Base-by-base conservation (phyloP, 2,888 invertebrate genomes). In the Hydropsyche betteni region DNA sequence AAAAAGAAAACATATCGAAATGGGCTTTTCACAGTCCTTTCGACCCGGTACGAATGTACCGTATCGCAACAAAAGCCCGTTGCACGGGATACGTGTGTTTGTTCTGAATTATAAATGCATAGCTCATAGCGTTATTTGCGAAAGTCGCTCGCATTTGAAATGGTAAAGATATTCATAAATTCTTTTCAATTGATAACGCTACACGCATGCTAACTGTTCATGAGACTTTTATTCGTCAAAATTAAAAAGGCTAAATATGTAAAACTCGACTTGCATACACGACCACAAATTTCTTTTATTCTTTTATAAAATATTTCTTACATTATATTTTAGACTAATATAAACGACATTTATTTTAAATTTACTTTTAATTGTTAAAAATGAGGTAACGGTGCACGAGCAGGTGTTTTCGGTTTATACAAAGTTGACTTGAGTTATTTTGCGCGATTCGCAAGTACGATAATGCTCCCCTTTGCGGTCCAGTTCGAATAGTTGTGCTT, bases 121-220 rank as follows among this genome's bases (percentile, higher is more conserved):
- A 64, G 14, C 64, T 64, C 64, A 64, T 64, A 64, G 64, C 64
- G 36, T 33, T 64, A 64, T 64, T 64, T 64, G 64, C 64, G 12
- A 64, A 64, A 64, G 64, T 64, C 36, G 64, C 34, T 36, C 34
- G 36, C 64, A 64, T 64, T 64, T 64, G 64, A 64, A 64, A 64
- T 64, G 64, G 36, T 64, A 64, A 64, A 24, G 64, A 64, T 34
- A 64, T 64, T 64, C 64, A 64, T 64, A 64, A 64, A 64, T 64
- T 64, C 64, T 64, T 64, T 64, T 36, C 64, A 64, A 36, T 64
- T 34, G 14, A 58, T 58, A 58, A 58, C 36, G 36, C 64, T 36
- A 24, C 34, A 10, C n/a, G 64, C 36, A 64, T 12, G 34, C n/a
- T 64, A 64, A 64, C 64, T 24, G 64, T 64, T 33, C 34, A 36